These are phyloP conservation scores for Porites lobata DNA, from an alignment of 92 coral and sea anemone species.

Conservation along the genomic window DNA sequence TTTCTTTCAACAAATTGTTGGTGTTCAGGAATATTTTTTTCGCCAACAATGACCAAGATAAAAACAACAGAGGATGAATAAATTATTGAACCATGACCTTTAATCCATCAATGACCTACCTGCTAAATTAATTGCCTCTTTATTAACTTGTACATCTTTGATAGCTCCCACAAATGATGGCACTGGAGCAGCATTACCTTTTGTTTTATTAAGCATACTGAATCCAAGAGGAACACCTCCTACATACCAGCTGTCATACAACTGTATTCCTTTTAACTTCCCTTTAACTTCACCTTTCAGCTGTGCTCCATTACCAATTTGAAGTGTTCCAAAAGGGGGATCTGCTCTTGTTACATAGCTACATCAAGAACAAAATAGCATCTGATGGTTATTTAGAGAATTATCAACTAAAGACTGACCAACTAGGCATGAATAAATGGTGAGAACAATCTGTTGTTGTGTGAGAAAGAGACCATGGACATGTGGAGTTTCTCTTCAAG, in stretches of 20 bases:
- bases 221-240: conserved; percentile 82
- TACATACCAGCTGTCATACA: conserved; percentile 76
- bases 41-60: no score
- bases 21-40: no score
- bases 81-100: not conserved
- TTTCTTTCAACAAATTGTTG: no score
- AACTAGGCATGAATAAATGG: no score
- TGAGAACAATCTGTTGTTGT: no score
- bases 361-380: not conserved
- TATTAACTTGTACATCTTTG: conserved; percentile 86
- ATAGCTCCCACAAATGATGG: conserved; percentile 89
- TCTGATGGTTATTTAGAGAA: no score
- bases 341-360: conserved; percentile 75
- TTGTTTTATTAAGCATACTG: conserved; percentile 46
- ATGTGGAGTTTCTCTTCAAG: no score
- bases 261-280: conserved; percentile 67
- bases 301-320: conserved; percentile 71
- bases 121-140: conserved; percentile 69
- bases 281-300: conserved; percentile 58
- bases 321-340: conserved; percentile 73
- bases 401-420: no score
- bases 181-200: conserved; percentile 61
- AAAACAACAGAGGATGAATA: not conserved
- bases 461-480: no score
- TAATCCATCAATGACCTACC: conserved; percentile 52